These are phyloP conservation scores for Ostrea denselamellosa DNA, from an alignment of 1,140 invertebrate species.

Conservation along the genomic window DNA sequence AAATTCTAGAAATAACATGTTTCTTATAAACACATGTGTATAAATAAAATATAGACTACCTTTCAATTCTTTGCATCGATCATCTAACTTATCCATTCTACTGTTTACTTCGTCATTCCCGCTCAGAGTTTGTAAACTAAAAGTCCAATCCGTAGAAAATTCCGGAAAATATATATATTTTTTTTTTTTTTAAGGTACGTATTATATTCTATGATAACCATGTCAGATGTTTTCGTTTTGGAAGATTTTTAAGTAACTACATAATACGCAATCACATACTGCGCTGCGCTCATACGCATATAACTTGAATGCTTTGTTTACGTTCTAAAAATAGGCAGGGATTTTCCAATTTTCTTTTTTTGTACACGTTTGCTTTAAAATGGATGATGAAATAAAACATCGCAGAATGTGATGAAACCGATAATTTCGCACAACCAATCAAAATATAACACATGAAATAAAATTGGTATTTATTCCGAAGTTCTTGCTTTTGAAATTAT, in stretches of 20 bases:
- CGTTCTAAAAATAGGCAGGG: conserved; percentile 26
- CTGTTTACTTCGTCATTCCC: background rate
- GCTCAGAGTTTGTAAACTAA: background rate
- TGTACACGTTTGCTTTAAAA: background rate
- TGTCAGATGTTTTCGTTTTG: background rate
- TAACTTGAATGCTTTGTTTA: conserved; percentile 17
- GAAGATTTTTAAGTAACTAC: too few relatives aligned
- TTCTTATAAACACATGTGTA: too few relatives aligned
- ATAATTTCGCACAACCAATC: background rate
- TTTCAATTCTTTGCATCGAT: conserved; percentile 19
- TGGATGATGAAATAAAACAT: background rate
- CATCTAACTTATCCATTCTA: background rate
- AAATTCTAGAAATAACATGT: too few relatives aligned
- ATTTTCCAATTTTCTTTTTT: background rate
- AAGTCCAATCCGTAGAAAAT: background rate
- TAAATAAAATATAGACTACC: background rate
- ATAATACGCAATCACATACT: too few relatives aligned
- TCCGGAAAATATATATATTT: background rate
- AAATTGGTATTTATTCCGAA: background rate
- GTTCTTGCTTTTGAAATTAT: background rate
- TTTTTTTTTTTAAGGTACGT: background rate
- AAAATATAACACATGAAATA: background rate
- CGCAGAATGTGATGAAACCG: background rate
- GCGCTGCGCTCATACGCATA: too few relatives aligned
- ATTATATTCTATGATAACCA: background rate